phyloP scores from a whole-genome alignment of 2,888 invertebrate genomes.

The Cryptops parisi region DNA sequence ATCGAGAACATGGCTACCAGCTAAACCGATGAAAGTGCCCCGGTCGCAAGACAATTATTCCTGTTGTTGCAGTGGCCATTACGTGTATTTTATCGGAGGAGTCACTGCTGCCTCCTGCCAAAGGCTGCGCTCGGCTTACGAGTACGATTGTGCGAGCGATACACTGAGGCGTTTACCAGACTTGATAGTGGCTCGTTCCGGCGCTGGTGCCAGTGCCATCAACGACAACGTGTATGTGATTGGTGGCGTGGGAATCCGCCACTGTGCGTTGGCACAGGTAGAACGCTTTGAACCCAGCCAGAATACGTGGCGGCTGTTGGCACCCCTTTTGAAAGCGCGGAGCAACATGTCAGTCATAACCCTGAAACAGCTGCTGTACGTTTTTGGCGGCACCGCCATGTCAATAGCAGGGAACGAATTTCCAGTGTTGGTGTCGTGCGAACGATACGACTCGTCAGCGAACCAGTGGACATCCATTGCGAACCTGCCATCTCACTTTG shows the following conservation, averaged over 20 bases:
- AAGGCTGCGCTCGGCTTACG: not conserved
- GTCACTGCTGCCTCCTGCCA: not conserved
- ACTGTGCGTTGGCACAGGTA: conserved; percentile 1
- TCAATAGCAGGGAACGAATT: not conserved
- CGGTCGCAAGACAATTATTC: not conserved
- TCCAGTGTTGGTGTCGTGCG: not conserved
- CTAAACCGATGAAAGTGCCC: not conserved
- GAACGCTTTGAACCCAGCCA: conserved; percentile 1
- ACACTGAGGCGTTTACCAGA: not conserved
- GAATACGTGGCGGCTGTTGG: not conserved
- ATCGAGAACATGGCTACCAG: not conserved
- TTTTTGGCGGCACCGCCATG: not conserved
- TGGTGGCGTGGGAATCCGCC: conserved; percentile 1
- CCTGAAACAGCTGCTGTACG: not conserved
- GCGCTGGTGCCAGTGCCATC: not conserved
- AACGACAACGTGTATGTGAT: not conserved
- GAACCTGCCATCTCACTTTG: conserved; percentile 3
- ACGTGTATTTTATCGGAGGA: conserved; percentile 7
- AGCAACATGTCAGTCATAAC: not conserved
- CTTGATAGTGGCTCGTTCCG: not conserved
- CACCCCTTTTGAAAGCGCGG: not conserved
- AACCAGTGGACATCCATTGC: conserved; percentile 6
- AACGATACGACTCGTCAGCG: conserved; percentile 4
- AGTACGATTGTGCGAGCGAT: not conserved
- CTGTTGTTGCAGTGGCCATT: not conserved